Evolutionary conservation across 2,888 invertebrate genomes (phyloP).

Genomic region (Exocentrus adspersus): DNA sequence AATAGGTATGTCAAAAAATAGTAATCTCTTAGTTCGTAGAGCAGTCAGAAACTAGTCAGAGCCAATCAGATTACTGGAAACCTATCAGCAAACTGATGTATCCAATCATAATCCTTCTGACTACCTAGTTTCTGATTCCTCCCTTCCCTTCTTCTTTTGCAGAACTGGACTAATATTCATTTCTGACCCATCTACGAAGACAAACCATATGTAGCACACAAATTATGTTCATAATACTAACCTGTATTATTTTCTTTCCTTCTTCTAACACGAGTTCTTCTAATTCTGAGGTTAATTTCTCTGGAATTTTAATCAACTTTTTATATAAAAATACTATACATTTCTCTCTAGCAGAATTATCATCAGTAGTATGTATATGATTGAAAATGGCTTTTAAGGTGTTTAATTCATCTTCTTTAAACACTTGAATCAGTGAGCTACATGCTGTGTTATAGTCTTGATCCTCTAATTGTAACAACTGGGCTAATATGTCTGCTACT

Average conservation of each 20-base stretch:
- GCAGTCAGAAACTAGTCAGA: too few relatives aligned
- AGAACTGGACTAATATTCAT: too few relatives aligned
- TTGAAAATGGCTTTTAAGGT: conserved; percentile 68
- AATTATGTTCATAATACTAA: conserved; percentile 58
- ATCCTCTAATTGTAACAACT: conserved; percentile 85
- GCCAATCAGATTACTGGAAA: too few relatives aligned
- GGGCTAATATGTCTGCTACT: conserved; percentile 92
- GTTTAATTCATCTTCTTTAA: conserved; percentile 78
- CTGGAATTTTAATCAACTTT: conserved; percentile 74
- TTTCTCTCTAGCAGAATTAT: conserved; percentile 83
- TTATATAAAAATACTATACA: conserved; percentile 85
- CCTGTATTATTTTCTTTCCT: conserved; percentile 86
- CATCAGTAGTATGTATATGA: conserved; percentile 70
- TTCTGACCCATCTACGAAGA: too few relatives aligned
- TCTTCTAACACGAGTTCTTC: conserved; percentile 79
- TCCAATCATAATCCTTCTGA: too few relatives aligned
- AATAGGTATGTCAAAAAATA: too few relatives aligned
- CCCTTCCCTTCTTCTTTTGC: neutral
- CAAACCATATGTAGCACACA: too few relatives aligned
- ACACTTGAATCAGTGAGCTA: conserved; percentile 80
- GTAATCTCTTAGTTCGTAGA: too few relatives aligned
- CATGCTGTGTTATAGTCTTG: conserved; percentile 87
- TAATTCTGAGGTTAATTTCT: conserved; percentile 83
- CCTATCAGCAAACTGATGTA: too few relatives aligned
- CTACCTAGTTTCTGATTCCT: too few relatives aligned